Evolutionary conservation across 2,113 vertebrate species (phyloP).

Genomic region (Phoxinus phoxinus): DNA sequence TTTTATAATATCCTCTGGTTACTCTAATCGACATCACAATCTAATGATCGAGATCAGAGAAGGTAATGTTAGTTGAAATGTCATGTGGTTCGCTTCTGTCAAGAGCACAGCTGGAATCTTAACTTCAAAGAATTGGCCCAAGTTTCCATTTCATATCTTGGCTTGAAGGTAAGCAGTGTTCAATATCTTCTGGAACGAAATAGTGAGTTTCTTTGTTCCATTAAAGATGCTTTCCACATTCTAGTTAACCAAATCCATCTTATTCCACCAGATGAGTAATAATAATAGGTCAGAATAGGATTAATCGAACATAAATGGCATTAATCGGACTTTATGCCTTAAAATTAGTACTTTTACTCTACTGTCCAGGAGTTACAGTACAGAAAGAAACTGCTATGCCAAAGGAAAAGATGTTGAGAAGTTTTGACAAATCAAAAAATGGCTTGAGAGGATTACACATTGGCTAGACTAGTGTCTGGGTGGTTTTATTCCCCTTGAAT

Average conservation of each 20-base stretch:
- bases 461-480: not conserved
- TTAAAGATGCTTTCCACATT: conserved; percentile 9
- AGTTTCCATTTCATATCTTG: conserved; percentile 3
- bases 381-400: not conserved
- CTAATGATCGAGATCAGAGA: not conserved
- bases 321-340: not conserved
- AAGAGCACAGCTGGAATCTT: not conserved
- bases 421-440: not conserved
- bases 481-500: not conserved
- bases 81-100: not conserved
- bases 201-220: not conserved
- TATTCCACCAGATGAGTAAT: not conserved
- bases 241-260: not conserved
- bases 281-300: not conserved
- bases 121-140: not conserved
- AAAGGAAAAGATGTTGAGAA: not conserved
- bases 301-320: not conserved
- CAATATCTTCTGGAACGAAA: not conserved
- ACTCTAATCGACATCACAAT: not conserved
- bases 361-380: not conserved
- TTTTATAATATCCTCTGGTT: not conserved
- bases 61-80: not conserved
- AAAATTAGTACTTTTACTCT: not conserved
- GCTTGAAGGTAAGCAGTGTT: conserved; percentile 15
- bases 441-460: not conserved